Evolutionary conservation across 2,113 vertebrate species (phyloP).

Genomic region (Colinus virginianus): DNA sequence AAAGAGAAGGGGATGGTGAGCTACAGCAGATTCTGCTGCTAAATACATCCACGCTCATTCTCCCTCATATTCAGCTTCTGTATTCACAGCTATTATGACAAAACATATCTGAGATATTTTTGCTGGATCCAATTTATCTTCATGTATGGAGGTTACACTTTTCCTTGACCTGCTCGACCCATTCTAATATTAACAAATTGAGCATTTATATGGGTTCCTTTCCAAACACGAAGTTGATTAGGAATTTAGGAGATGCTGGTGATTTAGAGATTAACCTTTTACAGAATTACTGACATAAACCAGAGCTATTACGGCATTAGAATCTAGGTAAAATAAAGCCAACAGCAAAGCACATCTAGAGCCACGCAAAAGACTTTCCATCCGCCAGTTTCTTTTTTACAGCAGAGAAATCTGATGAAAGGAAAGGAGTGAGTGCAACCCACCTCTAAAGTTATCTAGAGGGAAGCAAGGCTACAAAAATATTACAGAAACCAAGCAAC

Average conservation of each 20-base stretch:
- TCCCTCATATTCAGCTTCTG: not conserved
- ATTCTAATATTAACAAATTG: constrained; percentile 40
- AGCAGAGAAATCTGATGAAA: constrained; percentile 32
- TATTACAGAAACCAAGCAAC: constrained; percentile 73
- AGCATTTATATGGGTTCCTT: not conserved
- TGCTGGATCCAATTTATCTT: not conserved
- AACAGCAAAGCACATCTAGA: not conserved
- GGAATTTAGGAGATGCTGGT: constrained; percentile 39
- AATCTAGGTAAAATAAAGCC: not conserved
- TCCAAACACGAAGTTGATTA: constrained; percentile 41
- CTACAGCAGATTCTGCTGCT: not conserved
- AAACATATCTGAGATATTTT: constrained; percentile 18
- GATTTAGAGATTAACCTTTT: constrained; percentile 71
- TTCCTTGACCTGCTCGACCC: constrained; percentile 36
- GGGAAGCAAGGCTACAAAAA: constrained; percentile 67
- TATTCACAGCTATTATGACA: not conserved
- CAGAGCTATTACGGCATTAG: constrained; percentile 24
- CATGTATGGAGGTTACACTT: constrained; percentile 23
- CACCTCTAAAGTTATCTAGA: constrained; percentile 59
- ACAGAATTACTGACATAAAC: constrained; percentile 42
- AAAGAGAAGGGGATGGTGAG: not conserved
- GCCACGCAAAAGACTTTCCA: not conserved
- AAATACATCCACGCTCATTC: not conserved
- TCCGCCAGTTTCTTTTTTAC: not conserved
- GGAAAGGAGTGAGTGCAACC: constrained; percentile 44